Conservation (phyloP, 2,888 invertebrate species). For the Tricholauxania praeusta region DNA sequence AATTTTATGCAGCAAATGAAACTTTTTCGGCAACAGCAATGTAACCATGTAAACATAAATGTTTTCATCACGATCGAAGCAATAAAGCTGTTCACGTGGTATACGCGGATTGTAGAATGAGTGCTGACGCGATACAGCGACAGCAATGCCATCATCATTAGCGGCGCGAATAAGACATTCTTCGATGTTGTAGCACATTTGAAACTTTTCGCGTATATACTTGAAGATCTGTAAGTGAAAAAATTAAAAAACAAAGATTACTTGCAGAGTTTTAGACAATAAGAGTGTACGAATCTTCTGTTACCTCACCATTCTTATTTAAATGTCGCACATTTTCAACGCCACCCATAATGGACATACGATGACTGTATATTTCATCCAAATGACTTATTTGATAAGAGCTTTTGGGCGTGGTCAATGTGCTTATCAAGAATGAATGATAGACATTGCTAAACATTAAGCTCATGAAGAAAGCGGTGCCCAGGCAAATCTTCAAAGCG, state of each 20-base stretch:
- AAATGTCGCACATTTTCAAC: slow-evolving; percentile 61
- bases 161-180: slow-evolving; percentile 59
- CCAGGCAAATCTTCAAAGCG: slow-evolving; percentile 50
- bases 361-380: slow-evolving; percentile 54
- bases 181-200: slow-evolving; percentile 62
- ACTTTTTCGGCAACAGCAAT: slow-evolving; percentile 63
- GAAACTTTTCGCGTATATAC: slow-evolving; percentile 61
- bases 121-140: slow-evolving; percentile 63
- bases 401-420: slow-evolving; percentile 62
- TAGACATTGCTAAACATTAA: slow-evolving; percentile 62
- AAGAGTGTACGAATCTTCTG: background rate
- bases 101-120: slow-evolving; percentile 63
- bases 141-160: slow-evolving; percentile 55
- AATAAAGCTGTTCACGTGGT: slow-evolving; percentile 59
- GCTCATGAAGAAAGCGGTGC: slow-evolving; percentile 52
- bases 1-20: slow-evolving; percentile 62
- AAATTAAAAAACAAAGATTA: background rate
- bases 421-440: slow-evolving; percentile 63
- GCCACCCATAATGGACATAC: slow-evolving; percentile 61
- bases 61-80: slow-evolving; percentile 63
- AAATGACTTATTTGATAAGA: slow-evolving; percentile 58
- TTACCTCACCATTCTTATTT: slow-evolving; percentile 61
- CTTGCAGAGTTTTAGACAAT: background rate
- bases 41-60: slow-evolving; percentile 63
- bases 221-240: slow-evolving; percentile 54